Base-by-base conservation (phyloP, 2,113 vertebrate genomes). In the Nibea albiflora region DNA sequence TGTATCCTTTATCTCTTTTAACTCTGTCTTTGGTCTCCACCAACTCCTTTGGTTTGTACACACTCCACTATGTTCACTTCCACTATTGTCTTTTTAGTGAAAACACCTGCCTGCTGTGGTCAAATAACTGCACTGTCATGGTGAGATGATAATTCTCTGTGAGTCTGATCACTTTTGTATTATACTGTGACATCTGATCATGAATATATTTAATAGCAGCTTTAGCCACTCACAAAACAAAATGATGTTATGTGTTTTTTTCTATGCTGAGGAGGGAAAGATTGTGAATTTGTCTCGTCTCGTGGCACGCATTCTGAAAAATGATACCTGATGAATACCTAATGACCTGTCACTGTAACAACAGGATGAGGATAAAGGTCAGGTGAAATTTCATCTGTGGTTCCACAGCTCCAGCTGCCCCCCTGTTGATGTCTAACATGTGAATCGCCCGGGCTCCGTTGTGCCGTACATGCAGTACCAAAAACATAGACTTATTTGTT, bases 401-500 rank as follows among this genome's bases (percentile, higher is more conserved):
- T 24, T 70, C 62, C 28, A 9, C 46, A 73, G 50, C 50, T 75
- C 60, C 39, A 4, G 8, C 53, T 65, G 15, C 60, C 35, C 63
- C 49, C 88, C 81, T 53, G 87, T 28, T 79, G 80, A 72, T 24
- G 3, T 65, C 28, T 20, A 60, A 78, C 74, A 85, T 82, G 63
- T 19, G 69, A 78, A 46, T 53, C 77, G 75, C 57, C 73, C 12
- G 88, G 47, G 61, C 49, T 35, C 19, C 4, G 39, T 28, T 15
- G 14, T 20, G 24, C 6, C 3, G 46, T 58, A 64, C 82, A 75
- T 0, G 28, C 66, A 57, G 68, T 70, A 49, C 73, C 54, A 81
- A 88, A 78, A 88, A 88, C 76, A 89, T 78, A 88, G 73, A 85
- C 71, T 53, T 85, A 57, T 83, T 84, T 84, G 64, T 85, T 86